phyloP scores from a whole-genome alignment of 2,113 vertebrate genomes.

The Mellivora capensis region DNA sequence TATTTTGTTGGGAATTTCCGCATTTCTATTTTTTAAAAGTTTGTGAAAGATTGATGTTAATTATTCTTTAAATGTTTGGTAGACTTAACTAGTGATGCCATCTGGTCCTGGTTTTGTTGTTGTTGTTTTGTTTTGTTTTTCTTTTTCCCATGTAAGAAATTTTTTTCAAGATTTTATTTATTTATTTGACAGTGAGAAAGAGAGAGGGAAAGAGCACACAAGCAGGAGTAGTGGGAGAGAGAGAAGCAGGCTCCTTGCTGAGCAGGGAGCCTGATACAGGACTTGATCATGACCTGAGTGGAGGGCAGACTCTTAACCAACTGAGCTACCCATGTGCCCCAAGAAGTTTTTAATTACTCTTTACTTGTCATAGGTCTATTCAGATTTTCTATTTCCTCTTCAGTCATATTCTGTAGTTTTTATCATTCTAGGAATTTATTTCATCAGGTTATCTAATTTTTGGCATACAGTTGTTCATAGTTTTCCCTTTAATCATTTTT shows the following conservation, averaged over 20 bases:
- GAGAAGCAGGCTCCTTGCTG: not conserved
- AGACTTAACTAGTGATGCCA: not conserved
- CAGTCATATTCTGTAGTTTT: not conserved
- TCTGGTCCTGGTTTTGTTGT: not conserved
- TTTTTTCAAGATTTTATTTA: not conserved
- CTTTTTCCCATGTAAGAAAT: not conserved
- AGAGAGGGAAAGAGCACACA: not conserved
- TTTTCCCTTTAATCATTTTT: not conserved
- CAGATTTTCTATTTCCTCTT: slow-evolving; percentile 20
- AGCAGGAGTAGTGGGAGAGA: not conserved
- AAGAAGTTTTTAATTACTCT: not conserved
- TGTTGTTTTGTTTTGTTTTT: not conserved
- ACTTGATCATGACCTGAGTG: not conserved
- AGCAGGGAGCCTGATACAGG: no score
- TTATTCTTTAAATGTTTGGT: not conserved
- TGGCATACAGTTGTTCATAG: not conserved
- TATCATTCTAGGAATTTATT: not conserved
- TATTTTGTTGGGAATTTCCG: not conserved
- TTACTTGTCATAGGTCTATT: not conserved
- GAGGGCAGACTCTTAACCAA: not conserved
- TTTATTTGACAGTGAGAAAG: not conserved
- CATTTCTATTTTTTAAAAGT: not conserved
- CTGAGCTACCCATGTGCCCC: not conserved
- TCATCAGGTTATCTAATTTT: not conserved
- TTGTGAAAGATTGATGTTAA: not conserved